These are phyloP conservation scores for Sclerodermus sp. DNA, from an alignment of 2,888 invertebrate genomes.

Conservation along the genomic window DNA sequence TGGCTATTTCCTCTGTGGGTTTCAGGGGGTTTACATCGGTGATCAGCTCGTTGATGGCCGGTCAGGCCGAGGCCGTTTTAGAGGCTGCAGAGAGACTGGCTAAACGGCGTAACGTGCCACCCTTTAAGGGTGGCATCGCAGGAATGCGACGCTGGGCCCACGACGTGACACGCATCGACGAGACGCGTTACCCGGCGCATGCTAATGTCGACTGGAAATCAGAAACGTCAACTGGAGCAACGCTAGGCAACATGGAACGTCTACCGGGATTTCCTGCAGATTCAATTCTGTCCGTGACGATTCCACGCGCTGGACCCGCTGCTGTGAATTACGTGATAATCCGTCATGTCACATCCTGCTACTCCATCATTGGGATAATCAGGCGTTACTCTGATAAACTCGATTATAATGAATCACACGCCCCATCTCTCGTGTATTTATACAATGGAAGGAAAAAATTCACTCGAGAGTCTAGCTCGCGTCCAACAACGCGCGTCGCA, in stretches of 20 bases:
- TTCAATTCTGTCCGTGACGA: conserved; percentile 38
- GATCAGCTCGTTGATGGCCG: not conserved
- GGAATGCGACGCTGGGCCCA: conserved; percentile 33
- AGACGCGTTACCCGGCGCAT: conserved; percentile 41
- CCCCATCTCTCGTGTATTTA: too few species aligned
- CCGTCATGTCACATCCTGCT: not conserved
- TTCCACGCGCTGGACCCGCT: conserved; percentile 4
- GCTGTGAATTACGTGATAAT: not conserved
- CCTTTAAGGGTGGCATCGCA: conserved; percentile 40
- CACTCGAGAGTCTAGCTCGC: too few species aligned
- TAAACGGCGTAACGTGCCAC: conserved; percentile 43
- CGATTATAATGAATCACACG: too few species aligned
- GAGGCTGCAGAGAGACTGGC: conserved; percentile 19
- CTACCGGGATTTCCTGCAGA: conserved; percentile 47
- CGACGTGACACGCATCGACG: conserved; percentile 51
- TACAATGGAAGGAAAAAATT: too few species aligned
- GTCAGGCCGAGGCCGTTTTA: too few species aligned
- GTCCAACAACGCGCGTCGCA: too few species aligned
- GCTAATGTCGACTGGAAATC: conserved; percentile 49
- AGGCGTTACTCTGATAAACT: too few species aligned
- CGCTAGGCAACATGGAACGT: conserved; percentile 28
- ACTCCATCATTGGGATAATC: too few species aligned
- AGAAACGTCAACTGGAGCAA: conserved; percentile 46
- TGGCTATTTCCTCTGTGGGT: not conserved
- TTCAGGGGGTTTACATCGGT: not conserved